A percentile compares a stretch with the other conserved stretches of the same genome.
These are phyloP conservation scores for Hetaerina titia DNA, from an alignment of 2,888 invertebrate species.

Conservation along the genomic window DNA sequence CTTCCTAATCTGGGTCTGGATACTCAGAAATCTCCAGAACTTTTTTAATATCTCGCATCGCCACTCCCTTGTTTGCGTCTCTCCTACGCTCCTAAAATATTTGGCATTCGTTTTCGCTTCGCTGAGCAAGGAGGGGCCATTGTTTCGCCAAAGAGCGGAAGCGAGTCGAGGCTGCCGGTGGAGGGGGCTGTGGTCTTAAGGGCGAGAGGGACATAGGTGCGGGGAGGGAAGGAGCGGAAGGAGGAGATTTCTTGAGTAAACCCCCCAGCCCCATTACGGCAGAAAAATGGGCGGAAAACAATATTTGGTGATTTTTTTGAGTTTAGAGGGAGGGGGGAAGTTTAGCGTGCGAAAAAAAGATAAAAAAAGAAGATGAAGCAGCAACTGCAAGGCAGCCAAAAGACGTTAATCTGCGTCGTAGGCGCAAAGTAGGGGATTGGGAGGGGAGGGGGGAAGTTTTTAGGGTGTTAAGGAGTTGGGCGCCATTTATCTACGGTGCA, in stretches of 20 bases:
- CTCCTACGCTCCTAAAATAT: not conserved
- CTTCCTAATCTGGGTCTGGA: constrained; percentile 40
- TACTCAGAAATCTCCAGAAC: constrained; percentile 37
- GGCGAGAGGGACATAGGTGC: not conserved
- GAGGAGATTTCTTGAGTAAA: not conserved
- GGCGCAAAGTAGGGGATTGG: not conserved
- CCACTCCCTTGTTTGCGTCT: constrained; percentile 1
- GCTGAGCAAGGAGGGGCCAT: constrained; percentile 26
- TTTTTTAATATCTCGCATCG: constrained; percentile 57
- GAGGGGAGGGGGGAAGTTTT: not conserved
- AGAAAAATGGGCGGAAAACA: constrained; percentile 20
- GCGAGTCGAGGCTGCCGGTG: not conserved
- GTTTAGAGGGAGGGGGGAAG: not conserved
- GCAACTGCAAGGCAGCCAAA: constrained; percentile 11
- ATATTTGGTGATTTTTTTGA: not conserved
- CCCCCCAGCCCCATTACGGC: not conserved
- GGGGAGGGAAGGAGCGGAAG: not conserved
- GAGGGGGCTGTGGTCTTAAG: not conserved
- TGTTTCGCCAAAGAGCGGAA: constrained; percentile 15
- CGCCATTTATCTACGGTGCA: not conserved
- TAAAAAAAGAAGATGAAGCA: not conserved
- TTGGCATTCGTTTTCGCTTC: constrained; percentile 14
- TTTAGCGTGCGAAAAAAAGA: not conserved
- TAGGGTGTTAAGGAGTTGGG: not conserved
- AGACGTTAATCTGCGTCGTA: constrained; percentile 12